A percentile compares a stretch with the other conserved stretches of the same genome.
These are phyloP conservation scores for Meiosimyza decipiens DNA, from an alignment of 2,888 invertebrate genomes.

Conservation along the genomic window DNA sequence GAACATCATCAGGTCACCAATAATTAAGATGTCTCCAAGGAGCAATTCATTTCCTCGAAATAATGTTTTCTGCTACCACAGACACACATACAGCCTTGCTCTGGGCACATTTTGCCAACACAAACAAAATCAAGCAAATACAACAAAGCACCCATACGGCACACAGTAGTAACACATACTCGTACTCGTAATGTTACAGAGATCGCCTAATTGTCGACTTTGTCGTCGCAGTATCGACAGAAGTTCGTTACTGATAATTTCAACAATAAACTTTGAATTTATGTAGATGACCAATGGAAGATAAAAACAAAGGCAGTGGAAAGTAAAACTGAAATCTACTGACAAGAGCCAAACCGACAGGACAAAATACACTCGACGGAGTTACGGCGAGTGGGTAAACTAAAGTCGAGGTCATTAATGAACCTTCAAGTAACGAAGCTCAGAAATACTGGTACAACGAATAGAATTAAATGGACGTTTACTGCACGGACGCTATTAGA, in stretches of 20 bases:
- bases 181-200: neutral
- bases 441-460: conserved; percentile 21
- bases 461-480: conserved; percentile 44
- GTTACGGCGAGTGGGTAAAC: conserved; percentile 40
- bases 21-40: conserved; percentile 32
- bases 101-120: neutral
- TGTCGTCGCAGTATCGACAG: conserved; percentile 34
- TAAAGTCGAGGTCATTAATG: conserved; percentile 57
- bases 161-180: no score
- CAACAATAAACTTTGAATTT: conserved; percentile 42
- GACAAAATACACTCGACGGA: conserved; percentile 15
- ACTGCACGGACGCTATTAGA: conserved; percentile 20
- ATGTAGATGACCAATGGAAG: conserved; percentile 36
- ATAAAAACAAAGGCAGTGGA: conserved; percentile 27
- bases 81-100: neutral
- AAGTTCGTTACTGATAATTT: conserved; percentile 36
- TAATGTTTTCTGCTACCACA: conserved; percentile 6
- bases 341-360: conserved; percentile 16
- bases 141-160: no score
- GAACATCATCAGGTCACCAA: conserved; percentile 20
- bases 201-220: conserved; percentile 30
- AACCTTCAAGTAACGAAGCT: conserved; percentile 43
- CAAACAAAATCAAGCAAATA: conserved; percentile 3
- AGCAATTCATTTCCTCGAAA: conserved; percentile 32
- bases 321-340: conserved; percentile 34